These are phyloP conservation scores for Meloidogyne floridensis DNA, from an alignment of 1,140 invertebrate species.

Conservation along the genomic window DNA sequence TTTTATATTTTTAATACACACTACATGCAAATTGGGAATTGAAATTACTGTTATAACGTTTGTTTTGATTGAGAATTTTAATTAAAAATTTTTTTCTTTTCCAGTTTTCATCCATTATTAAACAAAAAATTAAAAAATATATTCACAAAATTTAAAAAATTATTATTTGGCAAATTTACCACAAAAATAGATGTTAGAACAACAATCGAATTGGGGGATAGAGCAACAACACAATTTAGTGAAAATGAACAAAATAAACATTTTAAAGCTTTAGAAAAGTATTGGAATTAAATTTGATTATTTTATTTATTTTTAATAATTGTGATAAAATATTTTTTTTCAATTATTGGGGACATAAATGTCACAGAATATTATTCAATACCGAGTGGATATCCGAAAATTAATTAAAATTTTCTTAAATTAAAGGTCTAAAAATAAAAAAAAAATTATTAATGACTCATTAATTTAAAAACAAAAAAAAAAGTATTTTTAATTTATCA, in stretches of 20 bases:
- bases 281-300: neutral
- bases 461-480: neutral
- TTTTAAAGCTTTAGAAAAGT: neutral
- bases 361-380: too few relatives aligned
- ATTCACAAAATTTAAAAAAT: neutral
- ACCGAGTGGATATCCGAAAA: too few relatives aligned
- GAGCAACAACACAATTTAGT: neutral
- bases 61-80: too few relatives aligned
- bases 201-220: neutral
- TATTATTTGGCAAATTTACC: neutral
- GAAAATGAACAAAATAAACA: neutral
- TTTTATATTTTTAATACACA: neutral
- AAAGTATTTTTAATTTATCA: neutral
- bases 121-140: constrained; percentile 2
- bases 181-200: neutral
- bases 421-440: neutral
- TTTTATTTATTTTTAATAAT: neutral
- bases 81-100: neutral
- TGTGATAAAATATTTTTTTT: neutral
- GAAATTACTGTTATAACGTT: constrained; percentile 14
- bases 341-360: too few relatives aligned
- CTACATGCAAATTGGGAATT: neutral
- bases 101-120: constrained; percentile 1
- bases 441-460: neutral
- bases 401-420: too few relatives aligned